A percentile compares a stretch with the other conserved stretches of the same genome.
phyloP scores from a whole-genome alignment of 2,797 vertebrate species.

The Alosa sapidissima region DNA sequence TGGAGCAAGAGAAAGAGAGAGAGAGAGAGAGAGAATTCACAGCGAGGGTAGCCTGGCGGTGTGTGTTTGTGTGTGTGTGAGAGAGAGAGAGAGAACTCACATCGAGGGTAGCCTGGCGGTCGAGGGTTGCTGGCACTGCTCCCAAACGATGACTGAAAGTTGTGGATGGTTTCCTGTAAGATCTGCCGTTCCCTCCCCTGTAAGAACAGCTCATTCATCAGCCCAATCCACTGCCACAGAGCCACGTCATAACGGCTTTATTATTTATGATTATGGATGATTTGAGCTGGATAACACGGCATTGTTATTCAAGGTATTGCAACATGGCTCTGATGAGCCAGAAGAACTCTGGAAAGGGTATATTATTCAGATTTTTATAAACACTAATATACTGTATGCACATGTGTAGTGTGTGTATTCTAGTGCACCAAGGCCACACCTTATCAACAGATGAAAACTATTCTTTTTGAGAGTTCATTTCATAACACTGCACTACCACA shows the following conservation, averaged over 20 bases:
- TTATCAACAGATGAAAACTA: background rate
- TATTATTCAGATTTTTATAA: background rate
- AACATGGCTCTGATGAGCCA: background rate
- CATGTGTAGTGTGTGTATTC: background rate
- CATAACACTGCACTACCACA: background rate
- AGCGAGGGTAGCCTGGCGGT: slow-evolving; percentile 77
- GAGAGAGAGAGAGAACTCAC: slow-evolving; percentile 69
- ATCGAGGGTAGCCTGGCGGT: slow-evolving; percentile 79
- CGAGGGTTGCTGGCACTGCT: slow-evolving; percentile 95
- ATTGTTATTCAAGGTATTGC: background rate
- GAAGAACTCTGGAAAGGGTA: background rate
- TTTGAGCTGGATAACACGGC: background rate
- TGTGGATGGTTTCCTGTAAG: slow-evolving; percentile 97
- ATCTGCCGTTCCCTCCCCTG: slow-evolving; percentile 96
- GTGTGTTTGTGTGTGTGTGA: background rate
- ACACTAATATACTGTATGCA: no score
- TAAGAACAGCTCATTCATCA: slow-evolving; percentile 40
- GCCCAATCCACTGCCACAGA: background rate
- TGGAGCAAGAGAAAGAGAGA: background rate
- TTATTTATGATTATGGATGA: background rate
- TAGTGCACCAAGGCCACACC: background rate
- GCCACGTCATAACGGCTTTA: background rate
- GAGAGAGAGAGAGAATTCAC: slow-evolving; percentile 68
- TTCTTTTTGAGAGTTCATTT: background rate
- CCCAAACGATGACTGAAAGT: slow-evolving; percentile 98